Percentiles rank a stretch among this genome's conserved stretches.
These are phyloP conservation scores for Nipponacmea schrenckii DNA, from an alignment of 2,888 invertebrate genomes.

Conservation along the genomic window DNA sequence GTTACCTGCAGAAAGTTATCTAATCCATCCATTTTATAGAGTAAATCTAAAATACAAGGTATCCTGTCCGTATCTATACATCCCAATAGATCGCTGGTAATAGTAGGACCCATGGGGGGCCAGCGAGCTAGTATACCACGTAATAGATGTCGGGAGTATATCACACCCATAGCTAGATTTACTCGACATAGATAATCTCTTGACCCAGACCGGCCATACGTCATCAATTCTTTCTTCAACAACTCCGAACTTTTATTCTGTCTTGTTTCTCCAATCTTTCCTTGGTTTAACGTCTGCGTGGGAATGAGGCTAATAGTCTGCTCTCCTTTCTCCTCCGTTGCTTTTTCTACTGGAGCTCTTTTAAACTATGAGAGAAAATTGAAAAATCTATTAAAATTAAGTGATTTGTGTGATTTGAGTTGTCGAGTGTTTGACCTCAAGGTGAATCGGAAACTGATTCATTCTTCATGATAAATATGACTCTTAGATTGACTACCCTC, in stretches of 20 bases:
- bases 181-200: conserved; percentile 57
- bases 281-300: conserved; percentile 52
- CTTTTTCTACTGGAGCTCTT: conserved; percentile 33
- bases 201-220: conserved; percentile 53
- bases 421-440: too few species aligned
- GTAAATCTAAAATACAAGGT: conserved; percentile 63
- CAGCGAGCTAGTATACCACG: conserved; percentile 62
- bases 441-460: too few species aligned
- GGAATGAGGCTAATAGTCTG: conserved; percentile 56
- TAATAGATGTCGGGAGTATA: conserved; percentile 62
- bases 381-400: background rate
- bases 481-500: too few species aligned
- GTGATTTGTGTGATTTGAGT: too few species aligned
- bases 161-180: conserved; percentile 60
- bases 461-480: too few species aligned
- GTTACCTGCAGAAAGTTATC: conserved; percentile 58
- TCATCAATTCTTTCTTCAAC: conserved; percentile 60
- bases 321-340: conserved; percentile 53
- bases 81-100: conserved; percentile 60
- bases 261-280: conserved; percentile 55
- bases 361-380: background rate
- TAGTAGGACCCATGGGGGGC: conserved; percentile 57
- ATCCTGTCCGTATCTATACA: conserved; percentile 61
- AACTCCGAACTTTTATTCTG: conserved; percentile 57
- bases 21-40: conserved; percentile 58